phyloP scores from a whole-genome alignment of 2,888 invertebrate genomes.

The Drosophila paramelanica region DNA sequence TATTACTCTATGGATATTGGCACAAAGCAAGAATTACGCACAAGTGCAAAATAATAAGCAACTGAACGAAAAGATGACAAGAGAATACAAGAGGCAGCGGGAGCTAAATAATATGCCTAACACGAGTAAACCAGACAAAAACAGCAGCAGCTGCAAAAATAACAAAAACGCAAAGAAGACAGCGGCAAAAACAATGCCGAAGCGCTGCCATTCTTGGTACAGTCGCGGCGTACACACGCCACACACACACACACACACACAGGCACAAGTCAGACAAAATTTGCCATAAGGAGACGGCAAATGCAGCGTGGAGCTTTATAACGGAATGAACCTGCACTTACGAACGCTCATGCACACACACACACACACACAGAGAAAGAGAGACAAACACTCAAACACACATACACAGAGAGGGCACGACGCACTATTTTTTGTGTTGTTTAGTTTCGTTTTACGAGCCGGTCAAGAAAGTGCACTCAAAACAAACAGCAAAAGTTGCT shows the following conservation, averaged over 20 bases:
- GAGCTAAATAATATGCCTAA: constrained; percentile 24
- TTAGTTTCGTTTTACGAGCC: constrained; percentile 16
- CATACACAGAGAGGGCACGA: neutral
- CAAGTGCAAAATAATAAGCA: constrained; percentile 38
- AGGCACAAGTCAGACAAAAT: neutral
- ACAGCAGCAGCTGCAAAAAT: constrained; percentile 58
- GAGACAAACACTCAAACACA: constrained; percentile 9
- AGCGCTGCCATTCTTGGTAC: constrained; percentile 48
- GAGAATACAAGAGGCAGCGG: constrained; percentile 2
- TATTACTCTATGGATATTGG: neutral
- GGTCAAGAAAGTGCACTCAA: constrained; percentile 44
- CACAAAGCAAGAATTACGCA: constrained; percentile 34
- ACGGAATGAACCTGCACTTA: constrained; percentile 52
- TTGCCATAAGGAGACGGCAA: constrained; percentile 37
- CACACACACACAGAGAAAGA: too few relatives aligned
- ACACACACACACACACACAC: constrained; percentile 10
- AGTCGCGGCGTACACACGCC: constrained; percentile 40
- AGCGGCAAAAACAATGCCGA: constrained; percentile 44
- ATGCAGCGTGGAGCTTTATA: constrained; percentile 52
- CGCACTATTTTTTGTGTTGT: constrained; percentile 14
- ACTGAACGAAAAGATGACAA: neutral
- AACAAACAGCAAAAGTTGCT: constrained; percentile 31
- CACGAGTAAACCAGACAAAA: constrained; percentile 23
- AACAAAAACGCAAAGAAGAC: constrained; percentile 57
- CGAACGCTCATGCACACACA: constrained; percentile 9